A percentile compares a stretch with the other conserved stretches of the same genome.
These are phyloP conservation scores for Oenanthe melanoleuca DNA, from an alignment of 2,113 vertebrate species.

Conservation along the genomic window DNA sequence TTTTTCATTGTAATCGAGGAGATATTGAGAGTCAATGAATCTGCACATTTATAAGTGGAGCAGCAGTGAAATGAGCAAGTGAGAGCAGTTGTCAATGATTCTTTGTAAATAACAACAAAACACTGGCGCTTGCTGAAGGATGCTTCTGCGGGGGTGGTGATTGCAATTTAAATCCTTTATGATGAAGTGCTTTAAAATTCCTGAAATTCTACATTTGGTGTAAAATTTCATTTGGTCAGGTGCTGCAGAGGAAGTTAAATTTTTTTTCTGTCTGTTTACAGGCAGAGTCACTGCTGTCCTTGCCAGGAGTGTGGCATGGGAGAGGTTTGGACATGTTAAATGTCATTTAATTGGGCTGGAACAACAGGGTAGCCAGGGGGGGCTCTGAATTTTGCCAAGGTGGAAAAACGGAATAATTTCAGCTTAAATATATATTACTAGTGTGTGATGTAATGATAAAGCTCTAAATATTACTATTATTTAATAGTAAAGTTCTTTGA, in stretches of 20 bases:
- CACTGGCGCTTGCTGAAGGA: neutral
- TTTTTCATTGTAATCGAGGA: neutral
- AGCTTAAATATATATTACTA: neutral
- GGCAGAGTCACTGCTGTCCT: neutral
- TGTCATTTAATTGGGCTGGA: neutral
- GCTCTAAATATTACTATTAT: neutral
- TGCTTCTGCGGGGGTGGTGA: neutral
- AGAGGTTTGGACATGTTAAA: neutral
- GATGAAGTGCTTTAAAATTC: neutral
- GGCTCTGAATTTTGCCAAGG: neutral
- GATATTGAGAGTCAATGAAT: neutral
- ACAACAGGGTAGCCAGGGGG: neutral
- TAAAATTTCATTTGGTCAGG: neutral
- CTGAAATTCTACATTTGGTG: neutral
- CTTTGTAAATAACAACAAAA: neutral
- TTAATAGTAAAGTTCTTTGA: neutral
- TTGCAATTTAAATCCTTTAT: neutral
- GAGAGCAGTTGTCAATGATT: neutral
- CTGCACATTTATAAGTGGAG: neutral
- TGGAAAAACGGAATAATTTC: neutral
- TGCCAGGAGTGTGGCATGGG: neutral
- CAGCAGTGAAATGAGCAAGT: neutral
- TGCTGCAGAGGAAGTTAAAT: neutral
- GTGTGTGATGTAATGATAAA: neutral
- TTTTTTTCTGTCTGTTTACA: neutral